Percentiles rank a stretch among this genome's conserved stretches.
These are phyloP conservation scores for Diorhabda carinulata DNA, from an alignment of 1,140 invertebrate genomes.

Conservation along the genomic window DNA sequence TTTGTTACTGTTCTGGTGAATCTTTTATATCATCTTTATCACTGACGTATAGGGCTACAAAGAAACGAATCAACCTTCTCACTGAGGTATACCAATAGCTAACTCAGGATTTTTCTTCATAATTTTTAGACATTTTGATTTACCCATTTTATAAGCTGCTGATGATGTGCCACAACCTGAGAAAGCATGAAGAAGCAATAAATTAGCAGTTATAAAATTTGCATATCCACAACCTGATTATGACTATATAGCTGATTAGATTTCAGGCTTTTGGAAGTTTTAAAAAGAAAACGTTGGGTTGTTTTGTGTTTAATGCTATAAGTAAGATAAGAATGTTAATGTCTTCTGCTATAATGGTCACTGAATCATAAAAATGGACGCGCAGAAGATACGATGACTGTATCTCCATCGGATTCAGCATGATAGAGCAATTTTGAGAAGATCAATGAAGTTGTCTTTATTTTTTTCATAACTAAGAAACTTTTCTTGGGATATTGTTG, in stretches of 20 bases:
- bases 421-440: constrained; percentile 8
- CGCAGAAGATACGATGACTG: too few relatives aligned
- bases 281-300: not conserved
- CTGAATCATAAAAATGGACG: not conserved
- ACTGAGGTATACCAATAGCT: not conserved
- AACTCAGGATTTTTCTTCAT: constrained; percentile 11
- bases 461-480: constrained; percentile 6
- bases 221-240: not conserved
- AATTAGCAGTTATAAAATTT: not conserved
- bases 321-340: constrained; percentile 7
- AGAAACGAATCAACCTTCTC: constrained; percentile 15
- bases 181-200: constrained; percentile 13
- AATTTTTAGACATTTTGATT: constrained; percentile 7
- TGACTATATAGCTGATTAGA: not conserved
- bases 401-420: too few relatives aligned
- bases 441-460: not conserved
- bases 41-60: constrained; percentile 2
- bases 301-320: constrained; percentile 8
- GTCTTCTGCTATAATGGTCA: not conserved
- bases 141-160: constrained; percentile 14
- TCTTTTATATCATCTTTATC: constrained; percentile 2
- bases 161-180: constrained; percentile 16
- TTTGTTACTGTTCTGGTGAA: not conserved
- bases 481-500: constrained; percentile 13
- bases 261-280: not conserved